These are phyloP conservation scores for Holocentrus rufus DNA, from an alignment of 2,797 vertebrate species.

Conservation along the genomic window DNA sequence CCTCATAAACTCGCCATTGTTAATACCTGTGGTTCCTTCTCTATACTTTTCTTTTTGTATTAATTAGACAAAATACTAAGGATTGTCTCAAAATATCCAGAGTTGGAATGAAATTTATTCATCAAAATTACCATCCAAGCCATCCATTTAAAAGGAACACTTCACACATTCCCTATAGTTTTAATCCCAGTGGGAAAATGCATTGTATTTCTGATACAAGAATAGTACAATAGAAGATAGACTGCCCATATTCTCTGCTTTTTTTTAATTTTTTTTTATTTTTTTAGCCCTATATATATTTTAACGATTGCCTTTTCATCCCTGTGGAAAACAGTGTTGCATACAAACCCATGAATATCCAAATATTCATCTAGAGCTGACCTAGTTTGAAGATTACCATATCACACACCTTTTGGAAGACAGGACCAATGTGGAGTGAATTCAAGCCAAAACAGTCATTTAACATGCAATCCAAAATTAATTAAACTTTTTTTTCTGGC, in stretches of 20 bases:
- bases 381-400: slow-evolving; percentile 52
- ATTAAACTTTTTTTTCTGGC: slow-evolving; percentile 14
- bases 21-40: slow-evolving; percentile 4
- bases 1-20: background rate
- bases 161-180: background rate
- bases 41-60: slow-evolving; percentile 15
- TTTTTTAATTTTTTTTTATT: no score
- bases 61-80: slow-evolving; percentile 12
- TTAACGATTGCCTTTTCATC: slow-evolving; percentile 8
- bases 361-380: slow-evolving; percentile 55
- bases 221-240: background rate
- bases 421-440: slow-evolving; percentile 38
- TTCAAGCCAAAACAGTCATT: slow-evolving; percentile 33
- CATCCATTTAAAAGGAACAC: slow-evolving; percentile 15
- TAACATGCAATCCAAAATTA: slow-evolving; percentile 11
- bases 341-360: slow-evolving; percentile 30
- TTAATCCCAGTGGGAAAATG: background rate
- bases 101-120: slow-evolving; percentile 5
- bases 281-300: background rate
- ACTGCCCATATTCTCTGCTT: slow-evolving; percentile 8
- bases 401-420: slow-evolving; percentile 34
- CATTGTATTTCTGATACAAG: background rate
- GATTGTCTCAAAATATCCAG: background rate
- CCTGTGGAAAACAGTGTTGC: slow-evolving; percentile 24
- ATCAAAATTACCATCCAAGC: slow-evolving; percentile 4